A percentile compares a stretch with the other conserved stretches of the same genome.
Conservation (phyloP, 2,113 vertebrate species). For the Poicephalus gulielmi region DNA sequence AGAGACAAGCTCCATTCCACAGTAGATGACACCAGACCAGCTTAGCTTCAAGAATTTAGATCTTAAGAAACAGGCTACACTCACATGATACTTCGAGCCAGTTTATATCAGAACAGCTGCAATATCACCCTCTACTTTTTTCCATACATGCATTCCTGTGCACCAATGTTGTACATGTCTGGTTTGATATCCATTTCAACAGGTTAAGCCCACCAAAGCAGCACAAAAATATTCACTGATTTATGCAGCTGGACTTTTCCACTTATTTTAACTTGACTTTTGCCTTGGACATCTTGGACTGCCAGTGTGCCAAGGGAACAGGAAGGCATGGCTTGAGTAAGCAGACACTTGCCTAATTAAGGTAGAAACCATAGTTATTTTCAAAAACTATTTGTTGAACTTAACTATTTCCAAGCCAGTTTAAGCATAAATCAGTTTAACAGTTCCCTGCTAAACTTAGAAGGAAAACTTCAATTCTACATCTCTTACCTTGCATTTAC, state of each 20-base stretch:
- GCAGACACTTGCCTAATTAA: background rate
- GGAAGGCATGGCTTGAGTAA: background rate
- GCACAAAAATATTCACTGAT: background rate
- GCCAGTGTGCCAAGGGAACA: background rate
- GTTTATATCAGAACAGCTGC: background rate
- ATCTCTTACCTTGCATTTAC: background rate
- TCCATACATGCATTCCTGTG: background rate
- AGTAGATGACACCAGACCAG: background rate
- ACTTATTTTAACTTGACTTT: background rate
- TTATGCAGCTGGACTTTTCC: background rate
- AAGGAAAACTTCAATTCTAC: background rate
- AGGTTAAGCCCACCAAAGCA: background rate
- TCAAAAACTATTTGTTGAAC: background rate
- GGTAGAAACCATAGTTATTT: background rate
- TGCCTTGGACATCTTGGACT: background rate
- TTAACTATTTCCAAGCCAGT: background rate
- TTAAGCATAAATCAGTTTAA: background rate
- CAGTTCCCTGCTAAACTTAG: background rate
- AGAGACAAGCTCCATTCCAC: background rate
- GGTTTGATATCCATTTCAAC: background rate
- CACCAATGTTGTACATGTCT: background rate
- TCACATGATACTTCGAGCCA: background rate
- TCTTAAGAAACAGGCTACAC: background rate
- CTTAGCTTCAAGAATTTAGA: background rate
- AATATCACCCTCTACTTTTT: background rate